These are phyloP conservation scores for Drosophila percnosoma DNA, from an alignment of 2,888 invertebrate genomes.

Conservation along the genomic window DNA sequence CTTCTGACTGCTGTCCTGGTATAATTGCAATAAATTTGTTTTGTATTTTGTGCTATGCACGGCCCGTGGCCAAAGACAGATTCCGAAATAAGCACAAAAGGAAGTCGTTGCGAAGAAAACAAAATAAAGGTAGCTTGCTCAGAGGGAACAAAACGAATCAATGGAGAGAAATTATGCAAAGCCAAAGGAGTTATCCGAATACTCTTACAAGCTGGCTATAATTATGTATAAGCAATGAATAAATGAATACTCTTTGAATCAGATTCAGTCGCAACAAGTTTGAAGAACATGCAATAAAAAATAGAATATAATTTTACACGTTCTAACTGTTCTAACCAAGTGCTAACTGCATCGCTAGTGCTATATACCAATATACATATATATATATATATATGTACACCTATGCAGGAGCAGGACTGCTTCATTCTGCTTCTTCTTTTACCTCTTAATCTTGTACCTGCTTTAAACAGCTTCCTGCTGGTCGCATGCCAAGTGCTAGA, in stretches of 20 bases:
- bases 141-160: constrained; percentile 21
- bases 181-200: constrained; percentile 10
- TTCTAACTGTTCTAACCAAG: background rate
- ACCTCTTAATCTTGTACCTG: background rate
- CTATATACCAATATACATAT: background rate
- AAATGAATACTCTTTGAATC: background rate
- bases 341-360: background rate
- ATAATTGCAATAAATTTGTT: constrained; percentile 71
- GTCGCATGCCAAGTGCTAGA: constrained; percentile 26
- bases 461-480: constrained; percentile 1
- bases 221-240: background rate
- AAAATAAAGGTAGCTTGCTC: constrained; percentile 4
- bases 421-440: background rate
- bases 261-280: background rate
- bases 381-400: background rate
- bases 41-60: constrained; percentile 36
- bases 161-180: background rate
- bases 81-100: constrained; percentile 52
- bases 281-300: background rate
- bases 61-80: constrained; percentile 29
- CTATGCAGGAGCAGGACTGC: constrained; percentile 2
- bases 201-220: constrained; percentile 12
- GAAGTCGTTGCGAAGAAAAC: constrained; percentile 45
- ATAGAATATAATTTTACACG: background rate
- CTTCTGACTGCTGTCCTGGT: constrained; percentile 38